Evolutionary conservation across 1,140 invertebrate genomes (phyloP).

Genomic region (Calliopsis andreniformis): DNA sequence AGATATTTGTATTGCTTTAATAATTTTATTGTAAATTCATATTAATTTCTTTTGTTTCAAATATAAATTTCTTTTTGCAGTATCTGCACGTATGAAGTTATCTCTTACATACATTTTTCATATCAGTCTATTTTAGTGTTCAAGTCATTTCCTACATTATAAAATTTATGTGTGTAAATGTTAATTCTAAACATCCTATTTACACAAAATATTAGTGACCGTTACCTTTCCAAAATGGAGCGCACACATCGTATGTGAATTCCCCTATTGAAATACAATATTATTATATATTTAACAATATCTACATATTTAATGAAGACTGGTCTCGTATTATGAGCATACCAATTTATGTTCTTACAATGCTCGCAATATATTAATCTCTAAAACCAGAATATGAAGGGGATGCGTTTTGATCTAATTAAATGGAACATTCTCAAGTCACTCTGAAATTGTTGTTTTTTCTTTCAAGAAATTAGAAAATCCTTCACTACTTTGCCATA

Average conservation of each 20-base stretch:
- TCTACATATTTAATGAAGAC: background rate
- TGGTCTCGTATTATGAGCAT: background rate
- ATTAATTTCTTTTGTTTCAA: background rate
- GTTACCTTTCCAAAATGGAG: constrained; percentile 33
- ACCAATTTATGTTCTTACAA: constrained; percentile 6
- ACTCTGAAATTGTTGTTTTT: no score
- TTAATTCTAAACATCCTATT: no score
- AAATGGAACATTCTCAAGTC: no score
- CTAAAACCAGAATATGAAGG: background rate
- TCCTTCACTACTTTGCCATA: no score
- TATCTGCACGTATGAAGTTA: background rate
- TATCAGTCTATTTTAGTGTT: background rate
- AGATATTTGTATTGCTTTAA: background rate
- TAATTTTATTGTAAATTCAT: background rate
- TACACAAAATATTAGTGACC: constrained; percentile 31
- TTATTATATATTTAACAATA: constrained; percentile 24
- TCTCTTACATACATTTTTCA: background rate
- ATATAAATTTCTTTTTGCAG: background rate
- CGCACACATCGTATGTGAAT: constrained; percentile 3
- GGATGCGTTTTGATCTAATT: background rate
- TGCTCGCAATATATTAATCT: constrained; percentile 5
- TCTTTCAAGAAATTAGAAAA: no score
- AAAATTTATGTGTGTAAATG: no score
- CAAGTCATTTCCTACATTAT: no score
- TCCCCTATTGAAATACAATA: constrained; percentile 10